A percentile compares a stretch with the other conserved stretches of the same genome.
These are phyloP conservation scores for Paramuricea clavata DNA, from an alignment of 92 coral and sea anemone genomes.

Conservation along the genomic window DNA sequence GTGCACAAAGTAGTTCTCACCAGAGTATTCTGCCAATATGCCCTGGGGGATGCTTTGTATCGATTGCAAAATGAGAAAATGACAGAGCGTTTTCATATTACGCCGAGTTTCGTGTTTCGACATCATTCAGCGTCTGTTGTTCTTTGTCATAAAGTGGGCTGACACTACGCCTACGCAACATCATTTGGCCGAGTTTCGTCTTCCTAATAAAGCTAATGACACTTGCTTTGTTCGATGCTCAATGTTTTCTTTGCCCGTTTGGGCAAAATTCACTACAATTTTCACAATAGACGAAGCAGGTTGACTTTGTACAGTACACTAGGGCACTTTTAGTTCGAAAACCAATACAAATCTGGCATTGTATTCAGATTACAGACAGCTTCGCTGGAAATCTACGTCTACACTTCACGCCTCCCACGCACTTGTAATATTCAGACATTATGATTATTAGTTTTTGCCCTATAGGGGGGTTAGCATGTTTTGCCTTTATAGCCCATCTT, in stretches of 20 bases:
- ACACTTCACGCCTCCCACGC: slow-evolving; percentile 21
- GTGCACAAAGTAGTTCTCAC: no score
- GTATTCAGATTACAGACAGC: slow-evolving; percentile 1
- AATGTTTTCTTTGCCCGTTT: background rate
- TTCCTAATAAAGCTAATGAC: slow-evolving; percentile 35
- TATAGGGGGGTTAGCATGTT: slow-evolving; percentile 7
- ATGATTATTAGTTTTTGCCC: slow-evolving; percentile 25
- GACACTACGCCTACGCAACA: slow-evolving; percentile 25
- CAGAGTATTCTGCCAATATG: background rate
- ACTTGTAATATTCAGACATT: slow-evolving; percentile 41
- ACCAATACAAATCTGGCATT: background rate
- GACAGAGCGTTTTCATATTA: background rate
- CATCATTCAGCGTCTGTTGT: slow-evolving; percentile 1
- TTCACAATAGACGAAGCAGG: background rate
- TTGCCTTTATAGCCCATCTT: background rate
- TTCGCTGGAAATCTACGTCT: slow-evolving; percentile 13
- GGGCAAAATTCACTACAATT: background rate
- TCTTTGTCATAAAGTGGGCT: slow-evolving; percentile 6
- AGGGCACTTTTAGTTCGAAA: no score
- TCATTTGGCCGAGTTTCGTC: slow-evolving; percentile 4
- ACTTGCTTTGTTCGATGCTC: slow-evolving; percentile 2
- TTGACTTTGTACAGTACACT: background rate
- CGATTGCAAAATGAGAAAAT: background rate
- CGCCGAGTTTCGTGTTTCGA: background rate
- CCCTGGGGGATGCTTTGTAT: background rate